These are phyloP conservation scores for Archivesica marissinica DNA, from an alignment of 1,140 invertebrate species.

Conservation along the genomic window DNA sequence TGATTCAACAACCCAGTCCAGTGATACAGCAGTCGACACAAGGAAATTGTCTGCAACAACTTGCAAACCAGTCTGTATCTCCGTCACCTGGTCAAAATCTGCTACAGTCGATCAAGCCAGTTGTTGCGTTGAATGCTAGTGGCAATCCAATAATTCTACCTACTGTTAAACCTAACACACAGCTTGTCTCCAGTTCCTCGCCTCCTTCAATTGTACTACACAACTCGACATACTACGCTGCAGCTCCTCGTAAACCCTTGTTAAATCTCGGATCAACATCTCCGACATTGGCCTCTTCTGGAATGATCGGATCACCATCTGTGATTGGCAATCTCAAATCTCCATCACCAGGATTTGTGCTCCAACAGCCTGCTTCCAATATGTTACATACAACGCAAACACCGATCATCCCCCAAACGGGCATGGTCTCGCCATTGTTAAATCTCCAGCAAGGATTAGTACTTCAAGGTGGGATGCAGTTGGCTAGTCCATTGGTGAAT, in stretches of 20 bases:
- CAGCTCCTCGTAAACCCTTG: background rate
- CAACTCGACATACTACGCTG: constrained; percentile 23
- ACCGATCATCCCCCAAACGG: background rate
- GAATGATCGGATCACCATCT: background rate
- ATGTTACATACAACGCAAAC: constrained; percentile 6
- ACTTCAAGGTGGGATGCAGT: constrained; percentile 28
- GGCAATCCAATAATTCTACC: constrained; percentile 51
- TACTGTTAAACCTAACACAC: constrained; percentile 2
- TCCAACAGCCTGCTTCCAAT: background rate
- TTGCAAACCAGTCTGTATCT: background rate
- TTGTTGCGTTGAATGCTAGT: constrained; percentile 52
- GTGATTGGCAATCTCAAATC: background rate
- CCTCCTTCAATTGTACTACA: constrained; percentile 33
- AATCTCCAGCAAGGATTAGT: constrained; percentile 35
- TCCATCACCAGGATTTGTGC: background rate
- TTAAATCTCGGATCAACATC: background rate
- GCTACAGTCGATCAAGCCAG: constrained; percentile 29
- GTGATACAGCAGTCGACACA: constrained; percentile 16
- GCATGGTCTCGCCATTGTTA: constrained; percentile 30
- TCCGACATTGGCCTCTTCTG: background rate
- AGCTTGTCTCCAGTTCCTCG: background rate
- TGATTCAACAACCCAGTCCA: constrained; percentile 37
- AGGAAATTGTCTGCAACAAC: background rate
- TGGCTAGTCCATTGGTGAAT: constrained; percentile 40
- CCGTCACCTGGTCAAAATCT: constrained; percentile 1